phyloP scores from a whole-genome alignment of 30 jellyfish, hydroid and myxozoan species.

The Hydra vulgaris region DNA sequence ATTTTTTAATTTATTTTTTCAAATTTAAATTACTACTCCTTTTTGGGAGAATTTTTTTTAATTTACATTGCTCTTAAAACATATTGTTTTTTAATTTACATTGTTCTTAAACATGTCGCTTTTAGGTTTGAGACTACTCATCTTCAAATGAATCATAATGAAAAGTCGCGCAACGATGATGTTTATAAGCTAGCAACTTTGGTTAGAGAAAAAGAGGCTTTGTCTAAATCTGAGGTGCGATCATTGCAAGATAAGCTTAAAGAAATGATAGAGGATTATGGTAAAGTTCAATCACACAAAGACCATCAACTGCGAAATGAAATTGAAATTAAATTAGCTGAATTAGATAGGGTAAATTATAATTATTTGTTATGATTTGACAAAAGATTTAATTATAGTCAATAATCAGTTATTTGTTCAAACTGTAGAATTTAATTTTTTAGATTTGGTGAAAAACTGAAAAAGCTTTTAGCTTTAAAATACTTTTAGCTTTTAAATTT shows the following conservation, averaged over 20 bases:
- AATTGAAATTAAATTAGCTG: conserved; percentile 14
- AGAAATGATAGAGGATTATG: conserved; percentile 21
- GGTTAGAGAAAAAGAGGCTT: conserved; percentile 25
- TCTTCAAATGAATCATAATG: conserved; percentile 11
- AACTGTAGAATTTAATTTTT: too few species aligned
- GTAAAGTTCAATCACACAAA: neutral
- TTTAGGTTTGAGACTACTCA: conserved; percentile 20
- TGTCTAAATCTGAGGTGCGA: conserved; percentile 29
- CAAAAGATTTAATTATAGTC: too few species aligned
- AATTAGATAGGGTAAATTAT: conserved; percentile 22
- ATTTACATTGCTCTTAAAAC: neutral
- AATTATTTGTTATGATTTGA: too few species aligned
- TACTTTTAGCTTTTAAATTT: too few species aligned
- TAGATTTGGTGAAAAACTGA: too few species aligned
- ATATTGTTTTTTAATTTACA: too few species aligned
- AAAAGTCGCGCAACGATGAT: conserved; percentile 26
- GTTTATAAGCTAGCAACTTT: conserved; percentile 16
- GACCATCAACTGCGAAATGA: conserved; percentile 11
- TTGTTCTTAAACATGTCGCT: too few species aligned
- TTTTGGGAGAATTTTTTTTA: neutral
- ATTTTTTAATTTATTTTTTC: neutral
- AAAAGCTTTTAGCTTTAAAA: too few species aligned
- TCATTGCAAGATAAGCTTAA: conserved; percentile 17
- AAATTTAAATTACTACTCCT: neutral
- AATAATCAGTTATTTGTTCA: too few species aligned